These are phyloP conservation scores for Hiodon alosoides DNA, from an alignment of 2,113 vertebrate species.

Conservation along the genomic window DNA sequence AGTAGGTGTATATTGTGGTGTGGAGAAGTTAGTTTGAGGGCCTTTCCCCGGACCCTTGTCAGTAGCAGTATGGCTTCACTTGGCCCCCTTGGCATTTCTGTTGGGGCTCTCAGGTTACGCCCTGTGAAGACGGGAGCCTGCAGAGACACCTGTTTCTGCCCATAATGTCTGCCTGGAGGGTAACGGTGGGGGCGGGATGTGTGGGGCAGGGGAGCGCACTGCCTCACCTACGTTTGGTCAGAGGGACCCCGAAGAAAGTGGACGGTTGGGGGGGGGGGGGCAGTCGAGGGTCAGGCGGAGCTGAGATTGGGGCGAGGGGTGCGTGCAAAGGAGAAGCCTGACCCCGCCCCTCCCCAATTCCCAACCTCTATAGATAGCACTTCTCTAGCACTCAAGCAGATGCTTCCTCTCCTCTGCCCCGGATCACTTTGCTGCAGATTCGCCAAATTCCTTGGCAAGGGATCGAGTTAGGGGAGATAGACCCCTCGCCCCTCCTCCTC, in stretches of 20 bases:
- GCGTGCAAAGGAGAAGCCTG: background rate
- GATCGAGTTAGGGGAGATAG: slow-evolving; percentile 34
- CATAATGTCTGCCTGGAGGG: background rate
- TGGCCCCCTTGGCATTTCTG: slow-evolving; percentile 28
- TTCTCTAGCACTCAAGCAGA: slow-evolving; percentile 49
- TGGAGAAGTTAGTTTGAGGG: background rate
- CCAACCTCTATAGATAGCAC: slow-evolving; percentile 51
- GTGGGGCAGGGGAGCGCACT: background rate
- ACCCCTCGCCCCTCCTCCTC: slow-evolving; percentile 31
- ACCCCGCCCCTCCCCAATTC: slow-evolving; percentile 5
- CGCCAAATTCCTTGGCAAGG: slow-evolving; percentile 44
- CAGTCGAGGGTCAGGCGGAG: background rate
- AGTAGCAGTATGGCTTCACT: slow-evolving; percentile 28
- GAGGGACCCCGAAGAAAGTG: too few species aligned
- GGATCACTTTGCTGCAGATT: slow-evolving; percentile 56
- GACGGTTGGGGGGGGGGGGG: background rate
- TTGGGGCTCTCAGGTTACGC: slow-evolving; percentile 38
- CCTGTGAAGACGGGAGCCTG: slow-evolving; percentile 25
- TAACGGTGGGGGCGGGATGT: background rate
- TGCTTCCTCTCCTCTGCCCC: slow-evolving; percentile 45
- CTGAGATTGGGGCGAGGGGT: slow-evolving; percentile 5
- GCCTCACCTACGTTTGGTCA: background rate
- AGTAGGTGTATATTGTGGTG: background rate
- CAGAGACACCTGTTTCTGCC: slow-evolving; percentile 38
- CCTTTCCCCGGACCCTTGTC: background rate